Evolutionary conservation across 2,888 invertebrate genomes (phyloP), one percentile per base, ranked within the genome.

Genomic region (Oxycera nigricornis): DNA sequence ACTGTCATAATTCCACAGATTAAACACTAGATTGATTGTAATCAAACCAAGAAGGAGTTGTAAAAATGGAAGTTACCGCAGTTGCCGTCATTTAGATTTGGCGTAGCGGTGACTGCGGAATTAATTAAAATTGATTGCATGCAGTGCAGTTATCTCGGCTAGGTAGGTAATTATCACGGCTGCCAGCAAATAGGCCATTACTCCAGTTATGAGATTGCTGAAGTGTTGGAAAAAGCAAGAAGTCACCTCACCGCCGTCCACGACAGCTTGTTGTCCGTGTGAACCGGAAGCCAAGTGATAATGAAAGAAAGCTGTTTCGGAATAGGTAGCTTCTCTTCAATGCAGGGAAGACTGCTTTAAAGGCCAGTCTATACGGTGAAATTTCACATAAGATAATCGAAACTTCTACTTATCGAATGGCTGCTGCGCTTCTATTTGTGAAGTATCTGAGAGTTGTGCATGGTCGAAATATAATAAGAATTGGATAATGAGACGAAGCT

Each of bases 71-170:
- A n/a, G 7, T 55, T 2, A 55, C 14, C 11, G 9, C 22, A 17
- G 26, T 7, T 3, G 26, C 26, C 55, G 22, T 55, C 22, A 55
- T 55, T 65, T 9, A 39, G 24, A 24, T 65, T 65, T 24, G 65
- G 65, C 20, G 65, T 65, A 65, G 65, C 65, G 65, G 65, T 65
- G 70, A 65, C 73, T 65, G 70, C 67, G 70, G 67, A 76, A 74
- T 76, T 76, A 76, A 76, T 76, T 76, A 74, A 74, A 76, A 74
- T 73, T 76, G 76, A 76, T 76, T 76, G 72, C 74, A 76, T 74
- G 72, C 68, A 74, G 50, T 62, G 74, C 74, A 67, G 72, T 74
- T 74, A 72, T 65, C 73, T 74, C 22, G 24, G 28, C 70, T 52
- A 31, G 31, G n/a, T n/a, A n/a, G n/a, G 76, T 76, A 76, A 76